Evolutionary conservation across 2,797 vertebrate species (phyloP), one percentile per base, ranked within the genome.

Genomic region (Sus cebifrons): DNA sequence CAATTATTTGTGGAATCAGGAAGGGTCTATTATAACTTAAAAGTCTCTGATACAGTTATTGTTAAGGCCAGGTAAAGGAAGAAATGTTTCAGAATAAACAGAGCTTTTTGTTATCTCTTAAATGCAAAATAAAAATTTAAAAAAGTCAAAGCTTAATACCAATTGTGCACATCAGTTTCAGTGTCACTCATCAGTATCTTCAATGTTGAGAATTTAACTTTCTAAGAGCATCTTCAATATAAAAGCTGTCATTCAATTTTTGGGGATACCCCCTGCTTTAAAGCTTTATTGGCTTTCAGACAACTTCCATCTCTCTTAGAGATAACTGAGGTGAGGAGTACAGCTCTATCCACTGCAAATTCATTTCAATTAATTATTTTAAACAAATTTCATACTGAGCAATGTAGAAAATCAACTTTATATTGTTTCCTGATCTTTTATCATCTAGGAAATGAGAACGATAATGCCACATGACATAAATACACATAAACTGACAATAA

Each of bases 161-260:
- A 95, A 90, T 88, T 81, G 2, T 56, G 6, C 17, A 18, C 14
- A 54, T 52, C 5, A 62, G 2, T 96, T 84, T 77, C 5, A 62
- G 0, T 29, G 5, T 9, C 49, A 54, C 70, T 74, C 58, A 96
- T 96, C 96, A 97, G 89, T 12, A 56, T 0, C 9, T 40, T 36
- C n/a, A 84, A 27, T 95, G 23, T 77, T 65, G n/a, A 87, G 36
- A 73, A 91, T 96, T 97, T 97, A 95, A 96, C 60, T 67, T 96
- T 86, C 29, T 89, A 79, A 91, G 56, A 96, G 10, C 60, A 62
- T 95, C 68, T 93, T 95, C 3, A 54, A 86, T 95, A 78, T 73
- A 62, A 86, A 97, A 40, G 17, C 8, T 62, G 15, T 58, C 58
- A 27, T 15, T 20, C 16, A 81, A 18, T 97, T 96, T 56, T 74